Evolutionary conservation across 2,797 vertebrate genomes (phyloP).

Genomic region (Momotus momota): DNA sequence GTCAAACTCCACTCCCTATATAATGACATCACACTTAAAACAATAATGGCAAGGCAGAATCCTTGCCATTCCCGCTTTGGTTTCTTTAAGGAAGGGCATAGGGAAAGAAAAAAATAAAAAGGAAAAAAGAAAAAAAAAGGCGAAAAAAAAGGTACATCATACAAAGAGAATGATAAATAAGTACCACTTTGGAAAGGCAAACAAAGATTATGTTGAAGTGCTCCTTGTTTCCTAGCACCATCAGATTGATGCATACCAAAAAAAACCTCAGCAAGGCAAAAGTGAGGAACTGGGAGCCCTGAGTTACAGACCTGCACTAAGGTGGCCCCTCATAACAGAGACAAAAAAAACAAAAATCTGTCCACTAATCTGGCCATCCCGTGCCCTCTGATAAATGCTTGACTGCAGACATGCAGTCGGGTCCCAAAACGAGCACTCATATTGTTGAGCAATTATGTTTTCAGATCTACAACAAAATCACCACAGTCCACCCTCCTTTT

Average conservation of each 20-base stretch:
- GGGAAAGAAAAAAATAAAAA: neutral
- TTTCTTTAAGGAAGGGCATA: neutral
- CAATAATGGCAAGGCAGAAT: constrained; percentile 25
- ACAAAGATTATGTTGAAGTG: neutral
- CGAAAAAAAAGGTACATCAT: neutral
- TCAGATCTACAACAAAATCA: constrained; percentile 6
- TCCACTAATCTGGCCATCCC: neutral
- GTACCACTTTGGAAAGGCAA: neutral
- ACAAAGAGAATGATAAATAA: neutral
- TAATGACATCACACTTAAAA: constrained; percentile 53
- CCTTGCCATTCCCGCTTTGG: neutral
- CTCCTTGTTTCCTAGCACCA: neutral
- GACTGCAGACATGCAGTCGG: neutral
- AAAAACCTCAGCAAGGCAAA: neutral
- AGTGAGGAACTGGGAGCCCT: neutral
- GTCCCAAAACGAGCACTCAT: neutral
- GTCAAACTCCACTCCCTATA: constrained; percentile 48
- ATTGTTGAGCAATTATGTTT: neutral
- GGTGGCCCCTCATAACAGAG: neutral
- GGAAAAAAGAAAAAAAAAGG: neutral
- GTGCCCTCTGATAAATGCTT: neutral
- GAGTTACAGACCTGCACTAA: neutral
- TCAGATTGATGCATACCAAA: neutral
- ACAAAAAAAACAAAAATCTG: neutral
- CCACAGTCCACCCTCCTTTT: neutral